Evolutionary conservation across 1,140 invertebrate genomes (phyloP), one percentile per base, ranked within the genome.

Genomic region (Tribolium madens): DNA sequence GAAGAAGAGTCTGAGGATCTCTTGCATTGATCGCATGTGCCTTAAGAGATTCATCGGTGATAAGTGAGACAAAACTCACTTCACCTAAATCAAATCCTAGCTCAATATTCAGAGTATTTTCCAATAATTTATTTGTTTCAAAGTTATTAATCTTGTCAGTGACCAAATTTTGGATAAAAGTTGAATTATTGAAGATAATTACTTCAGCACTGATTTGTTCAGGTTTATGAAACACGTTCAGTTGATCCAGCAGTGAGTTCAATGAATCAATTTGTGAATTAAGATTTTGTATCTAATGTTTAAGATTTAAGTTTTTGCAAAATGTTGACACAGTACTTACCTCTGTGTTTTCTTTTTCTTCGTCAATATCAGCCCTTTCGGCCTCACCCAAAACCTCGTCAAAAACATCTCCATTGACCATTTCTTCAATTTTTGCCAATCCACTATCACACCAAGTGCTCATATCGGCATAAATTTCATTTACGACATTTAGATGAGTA

Each of bases 371-470:
- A 36, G 69, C 78, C 26, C 78, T 72, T 17, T 76, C 3, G 13
- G 77, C 4, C 36, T 76, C 69, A 21, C 26, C 69, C 7, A 76
- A 57, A 18, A 77, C 18, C 4, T 60, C 68, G 10, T 64, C 57
- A 26, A 64, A 64, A 33, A 48, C 1, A 1, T 71, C 47, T 1
- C 17, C 68, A 13, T 14, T 70, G n/a, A 80, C 78, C 1, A 79
- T 75, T 42, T 84, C 81, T 60, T 84, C 81, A 68, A 84, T 47
- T 64, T 46, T 50, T 50, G 74, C 48, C 42, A 78, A 33, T 4
- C 78, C 64, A 57, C 79, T 53, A 21, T 78, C 33, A 52, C 81
- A 83, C 83, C 83, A 85, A 9, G 52, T 77, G 15, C 77, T 31
- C 26, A 84, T 60, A 21, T 82, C 76, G 13, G 69, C 48, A 77